Evolutionary conservation across 2,113 vertebrate genomes (phyloP).

Genomic region (Corydoras sp.): DNA sequence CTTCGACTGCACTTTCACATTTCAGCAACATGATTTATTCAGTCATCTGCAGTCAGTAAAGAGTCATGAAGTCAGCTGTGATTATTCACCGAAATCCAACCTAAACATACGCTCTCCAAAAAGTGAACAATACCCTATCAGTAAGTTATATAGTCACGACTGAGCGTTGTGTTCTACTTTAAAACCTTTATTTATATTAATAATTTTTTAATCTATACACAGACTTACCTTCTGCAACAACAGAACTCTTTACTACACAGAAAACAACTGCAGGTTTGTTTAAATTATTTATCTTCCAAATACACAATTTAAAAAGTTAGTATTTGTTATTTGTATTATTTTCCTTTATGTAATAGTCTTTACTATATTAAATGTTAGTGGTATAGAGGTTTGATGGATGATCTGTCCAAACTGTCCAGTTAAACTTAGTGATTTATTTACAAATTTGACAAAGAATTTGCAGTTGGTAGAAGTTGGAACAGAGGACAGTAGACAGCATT

Average conservation of each 20-base stretch:
- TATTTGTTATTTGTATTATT: too few species aligned
- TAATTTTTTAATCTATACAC: neutral
- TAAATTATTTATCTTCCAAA: too few species aligned
- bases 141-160: conserved; percentile 2
- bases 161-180: neutral
- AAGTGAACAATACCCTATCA: conserved; percentile 17
- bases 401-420: neutral
- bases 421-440: neutral
- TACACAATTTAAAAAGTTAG: too few species aligned
- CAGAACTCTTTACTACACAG: neutral
- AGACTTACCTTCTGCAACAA: neutral
- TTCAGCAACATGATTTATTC: conserved; percentile 7
- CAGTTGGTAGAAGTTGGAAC: too few species aligned
- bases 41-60: conserved; percentile 16
- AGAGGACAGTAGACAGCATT: too few species aligned
- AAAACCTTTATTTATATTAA: neutral
- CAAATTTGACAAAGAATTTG: too few species aligned
- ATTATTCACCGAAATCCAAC: conserved; percentile 27
- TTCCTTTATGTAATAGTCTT: too few species aligned
- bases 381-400: too few species aligned
- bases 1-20: neutral
- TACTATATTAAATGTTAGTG: too few species aligned
- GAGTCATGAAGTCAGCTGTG: conserved; percentile 37
- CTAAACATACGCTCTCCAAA: conserved; percentile 22
- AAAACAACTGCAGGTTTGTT: neutral